A percentile compares a stretch with the other conserved stretches of the same genome.
Evolutionary conservation across 1,140 invertebrate species (phyloP).

Genomic region (Bombus pyrosoma): DNA sequence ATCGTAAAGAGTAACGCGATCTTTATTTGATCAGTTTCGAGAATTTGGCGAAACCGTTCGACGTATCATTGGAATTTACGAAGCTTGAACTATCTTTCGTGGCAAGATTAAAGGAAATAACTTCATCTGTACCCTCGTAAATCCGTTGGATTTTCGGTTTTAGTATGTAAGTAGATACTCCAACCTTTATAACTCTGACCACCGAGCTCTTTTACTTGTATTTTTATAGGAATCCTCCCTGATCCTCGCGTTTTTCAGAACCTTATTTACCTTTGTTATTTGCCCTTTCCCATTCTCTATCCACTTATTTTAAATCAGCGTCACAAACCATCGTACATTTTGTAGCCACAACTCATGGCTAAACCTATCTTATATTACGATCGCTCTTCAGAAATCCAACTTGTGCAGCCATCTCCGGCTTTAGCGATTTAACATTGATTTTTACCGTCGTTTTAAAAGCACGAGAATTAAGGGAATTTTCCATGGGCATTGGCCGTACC

Average conservation of each 20-base stretch:
- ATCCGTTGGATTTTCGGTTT: not conserved
- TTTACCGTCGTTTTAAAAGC: not conserved
- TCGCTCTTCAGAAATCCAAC: not conserved
- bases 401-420: not conserved
- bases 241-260: not conserved
- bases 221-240: not conserved
- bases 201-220: not conserved
- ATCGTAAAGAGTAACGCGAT: not conserved
- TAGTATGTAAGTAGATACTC: not conserved
- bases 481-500: too few species aligned
- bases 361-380: not conserved
- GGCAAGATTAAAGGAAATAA: conserved; percentile 13
- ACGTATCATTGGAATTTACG: not conserved
- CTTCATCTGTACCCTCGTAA: not conserved
- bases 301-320: not conserved
- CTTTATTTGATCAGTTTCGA: not conserved
- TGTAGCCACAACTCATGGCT: not conserved
- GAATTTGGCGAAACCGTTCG: not conserved
- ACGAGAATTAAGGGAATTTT: too few species aligned
- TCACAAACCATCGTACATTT: not conserved
- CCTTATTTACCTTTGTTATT: not conserved
- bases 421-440: not conserved
- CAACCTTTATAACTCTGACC: not conserved
- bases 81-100: not conserved
- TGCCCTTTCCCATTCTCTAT: not conserved